Percentiles rank a stretch among this genome's conserved stretches.
These are phyloP conservation scores for Smithornis capensis DNA, from an alignment of 2,113 vertebrate species.

Conservation along the genomic window DNA sequence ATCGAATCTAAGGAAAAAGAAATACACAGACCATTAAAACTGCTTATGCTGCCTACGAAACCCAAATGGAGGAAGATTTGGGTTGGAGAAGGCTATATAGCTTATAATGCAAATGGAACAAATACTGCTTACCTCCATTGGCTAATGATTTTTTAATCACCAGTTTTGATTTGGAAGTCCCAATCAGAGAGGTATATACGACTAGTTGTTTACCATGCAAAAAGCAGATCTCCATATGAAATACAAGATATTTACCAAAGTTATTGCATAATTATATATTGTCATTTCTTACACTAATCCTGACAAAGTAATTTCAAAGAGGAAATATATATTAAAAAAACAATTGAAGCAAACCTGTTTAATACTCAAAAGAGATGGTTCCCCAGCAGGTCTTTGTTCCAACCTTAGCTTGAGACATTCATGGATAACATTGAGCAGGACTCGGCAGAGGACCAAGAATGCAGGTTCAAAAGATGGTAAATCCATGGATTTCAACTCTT, in stretches of 20 bases:
- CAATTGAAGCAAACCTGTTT: conserved; percentile 85
- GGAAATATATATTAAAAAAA: neutral
- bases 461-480: conserved; percentile 94
- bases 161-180: neutral
- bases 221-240: neutral
- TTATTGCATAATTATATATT: neutral
- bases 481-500: conserved; percentile 91
- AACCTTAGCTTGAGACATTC: conserved; percentile 96
- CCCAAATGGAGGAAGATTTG: neutral
- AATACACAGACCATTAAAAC: neutral
- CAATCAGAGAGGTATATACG: neutral
- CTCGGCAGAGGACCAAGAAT: conserved; percentile 93
- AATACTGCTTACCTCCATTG: neutral
- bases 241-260: neutral
- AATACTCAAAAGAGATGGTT: conserved; percentile 95
- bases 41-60: neutral
- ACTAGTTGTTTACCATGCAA: neutral
- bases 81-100: neutral
- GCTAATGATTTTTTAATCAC: neutral
- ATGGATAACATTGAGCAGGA: conserved; percentile 96
- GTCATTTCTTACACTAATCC: neutral
- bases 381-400: conserved; percentile 96
- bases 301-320: neutral
- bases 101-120: neutral
- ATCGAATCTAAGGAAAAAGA: neutral